These are phyloP conservation scores for Dipus sagitta DNA, from an alignment of 2,797 vertebrate species.

Conservation along the genomic window DNA sequence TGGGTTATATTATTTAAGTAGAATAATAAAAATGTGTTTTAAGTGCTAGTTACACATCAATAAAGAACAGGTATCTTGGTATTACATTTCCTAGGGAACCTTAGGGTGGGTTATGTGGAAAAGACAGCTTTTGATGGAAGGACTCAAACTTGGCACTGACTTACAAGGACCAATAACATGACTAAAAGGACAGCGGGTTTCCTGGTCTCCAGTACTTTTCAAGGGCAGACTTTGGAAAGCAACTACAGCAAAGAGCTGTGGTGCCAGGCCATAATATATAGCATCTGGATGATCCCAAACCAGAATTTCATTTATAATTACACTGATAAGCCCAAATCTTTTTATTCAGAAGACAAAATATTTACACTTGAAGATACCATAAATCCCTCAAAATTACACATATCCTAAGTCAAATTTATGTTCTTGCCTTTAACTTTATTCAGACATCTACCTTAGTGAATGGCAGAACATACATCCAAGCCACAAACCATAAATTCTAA, in stretches of 20 bases:
- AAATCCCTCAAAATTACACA: constrained; percentile 21
- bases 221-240: constrained; percentile 34
- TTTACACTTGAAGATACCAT: neutral
- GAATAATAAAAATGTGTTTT: constrained; percentile 17
- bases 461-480: neutral
- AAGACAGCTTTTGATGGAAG: neutral
- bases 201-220: constrained; percentile 5
- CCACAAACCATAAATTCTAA: neutral
- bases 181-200: neutral
- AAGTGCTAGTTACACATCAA: constrained; percentile 30
- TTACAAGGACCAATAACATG: constrained; percentile 4
- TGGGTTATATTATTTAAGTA: neutral
- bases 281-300: neutral
- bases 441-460: constrained; percentile 35
- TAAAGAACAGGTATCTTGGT: constrained; percentile 3
- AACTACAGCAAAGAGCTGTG: neutral
- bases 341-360: constrained; percentile 28
- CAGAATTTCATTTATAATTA: constrained; percentile 35
- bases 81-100: neutral
- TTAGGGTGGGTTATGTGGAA: neutral
- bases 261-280: neutral
- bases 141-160: neutral
- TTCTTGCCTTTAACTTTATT: neutral
- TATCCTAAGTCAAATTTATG: neutral
- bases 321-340: neutral